Base-by-base conservation (phyloP, 2,888 invertebrate species). In the Catotricha subobsoleta region DNA sequence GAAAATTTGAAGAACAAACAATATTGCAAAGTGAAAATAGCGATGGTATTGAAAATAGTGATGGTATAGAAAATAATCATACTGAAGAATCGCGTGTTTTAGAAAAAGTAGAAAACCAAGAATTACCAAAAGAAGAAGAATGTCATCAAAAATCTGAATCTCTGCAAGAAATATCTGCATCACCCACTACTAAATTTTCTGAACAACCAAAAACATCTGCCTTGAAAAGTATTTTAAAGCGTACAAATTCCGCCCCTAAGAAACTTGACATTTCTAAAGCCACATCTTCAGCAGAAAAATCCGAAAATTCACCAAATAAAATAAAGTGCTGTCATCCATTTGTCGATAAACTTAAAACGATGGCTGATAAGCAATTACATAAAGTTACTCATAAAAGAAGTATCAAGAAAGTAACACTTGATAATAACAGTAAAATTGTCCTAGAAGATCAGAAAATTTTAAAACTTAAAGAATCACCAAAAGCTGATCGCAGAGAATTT, bases 331-430 rank as follows among this genome's bases (percentile, higher is more conserved):
- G 73, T 54, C 71, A 71, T 52, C 72, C 74, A 21, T 63, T 74
- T 43, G 74, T 74, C 48, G 72, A 74, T 54, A 74, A 74, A 60
- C 65, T 74, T 18, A 73, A 70, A 56, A 71, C 69, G 48, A 65
- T 74, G 59, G 74, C 74, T 15, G 74, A 74, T 49, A 69, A 71
- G 63, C 72, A 50, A 55, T 70, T 57, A 64, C 71, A 50, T 64
- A 72, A 72, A 44, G 62, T 57, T 50, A 59, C 41, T 51, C 3
- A n/a, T 4, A 39, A 66, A 49, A 63, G 65, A 27, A 64, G 67
- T 2, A 60, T 63, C 34, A 60, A 55, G 43, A 58, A 55, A 34
- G 55, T 61, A 12, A 51, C 57, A 10, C 49, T 63, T 18, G 55
- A 55, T 23, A 57, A 58, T 41, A 54, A 59, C 47, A 71, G 70